Percentiles rank a stretch among this genome's conserved stretches.
phyloP scores from a whole-genome alignment of 2,888 invertebrate genomes.

The Macrosiphum euphorbiae region DNA sequence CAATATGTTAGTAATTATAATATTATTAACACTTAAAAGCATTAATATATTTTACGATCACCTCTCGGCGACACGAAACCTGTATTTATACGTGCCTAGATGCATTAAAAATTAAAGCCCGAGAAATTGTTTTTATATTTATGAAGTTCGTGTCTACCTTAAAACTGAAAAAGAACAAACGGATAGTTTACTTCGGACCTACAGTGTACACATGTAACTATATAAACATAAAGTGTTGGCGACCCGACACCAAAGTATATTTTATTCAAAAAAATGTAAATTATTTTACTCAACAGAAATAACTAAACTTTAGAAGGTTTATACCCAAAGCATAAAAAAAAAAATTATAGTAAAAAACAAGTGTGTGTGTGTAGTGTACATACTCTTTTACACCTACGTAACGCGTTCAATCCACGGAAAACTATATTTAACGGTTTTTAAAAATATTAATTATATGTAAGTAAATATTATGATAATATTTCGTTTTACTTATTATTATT shows the following conservation, averaged over 20 bases:
- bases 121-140: conserved; percentile 38
- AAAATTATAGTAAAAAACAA: not conserved
- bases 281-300: not conserved
- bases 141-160: not conserved
- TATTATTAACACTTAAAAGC: conserved; percentile 18
- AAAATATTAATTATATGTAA: not conserved
- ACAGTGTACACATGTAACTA: not conserved
- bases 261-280: conserved; percentile 28
- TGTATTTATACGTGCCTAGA: conserved; percentile 9
- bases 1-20: not conserved
- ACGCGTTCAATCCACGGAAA: not conserved
- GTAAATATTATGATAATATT: not conserved
- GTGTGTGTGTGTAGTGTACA: too few species aligned
- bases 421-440: not conserved
- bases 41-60: conserved; percentile 20
- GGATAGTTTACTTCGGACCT: not conserved
- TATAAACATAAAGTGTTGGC: not conserved
- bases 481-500: not conserved
- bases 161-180: not conserved
- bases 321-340: not conserved
- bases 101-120: conserved; percentile 29
- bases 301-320: conserved; percentile 3
- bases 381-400: not conserved
- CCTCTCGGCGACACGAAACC: conserved; percentile 26
- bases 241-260: not conserved